Evolutionary conservation across 2,888 invertebrate species (phyloP), one percentile per base, ranked within the genome.

Genomic region (Zygothrica quintamaculata): DNA sequence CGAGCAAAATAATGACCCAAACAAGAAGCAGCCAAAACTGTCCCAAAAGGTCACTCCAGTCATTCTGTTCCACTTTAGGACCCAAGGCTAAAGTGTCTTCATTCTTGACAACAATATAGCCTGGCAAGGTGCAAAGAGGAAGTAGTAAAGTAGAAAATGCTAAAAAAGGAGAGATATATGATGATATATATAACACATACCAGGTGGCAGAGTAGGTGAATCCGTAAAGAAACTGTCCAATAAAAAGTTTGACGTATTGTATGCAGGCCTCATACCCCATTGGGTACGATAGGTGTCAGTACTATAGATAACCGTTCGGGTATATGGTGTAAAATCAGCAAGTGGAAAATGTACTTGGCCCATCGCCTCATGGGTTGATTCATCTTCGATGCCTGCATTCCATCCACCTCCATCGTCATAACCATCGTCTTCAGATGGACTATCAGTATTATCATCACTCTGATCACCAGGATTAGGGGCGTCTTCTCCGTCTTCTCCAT

Each of bases 21-120:
- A 93, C 91, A 18, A 93, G 88, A 25, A 95, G 91, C 0, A 94
- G 93, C 88, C 89, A 90, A 67, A 90, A 90, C 29, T 93, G 93
- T 26, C 89, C 82, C 25, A 92, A 60, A 39, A 93, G 77, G 34
- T 90, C 90, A 42, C 89, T 88, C 92, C 92, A 92, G 77, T 92
- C 90, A 57, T 90, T 88, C 12, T 84, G 62, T 39, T 85, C 72
- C 43, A 88, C 78, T 73, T 89, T 88, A 46, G 84, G 78, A 11
- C 89, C 89, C 69, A 75, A 18, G 33, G 69, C 56, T 50, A 91
- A 51, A 42, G 59, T 65, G n/a, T 79, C 61, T 47, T 77, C 67
- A 74, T 88, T 77, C 58, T 75, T 77, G 34, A 88, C 67, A 64
- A 67, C 67, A 58, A 91, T 61, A 80, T 89, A 90, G 58, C 87